Conservation (phyloP, 2,113 vertebrate genomes). For the Zeus faber region DNA sequence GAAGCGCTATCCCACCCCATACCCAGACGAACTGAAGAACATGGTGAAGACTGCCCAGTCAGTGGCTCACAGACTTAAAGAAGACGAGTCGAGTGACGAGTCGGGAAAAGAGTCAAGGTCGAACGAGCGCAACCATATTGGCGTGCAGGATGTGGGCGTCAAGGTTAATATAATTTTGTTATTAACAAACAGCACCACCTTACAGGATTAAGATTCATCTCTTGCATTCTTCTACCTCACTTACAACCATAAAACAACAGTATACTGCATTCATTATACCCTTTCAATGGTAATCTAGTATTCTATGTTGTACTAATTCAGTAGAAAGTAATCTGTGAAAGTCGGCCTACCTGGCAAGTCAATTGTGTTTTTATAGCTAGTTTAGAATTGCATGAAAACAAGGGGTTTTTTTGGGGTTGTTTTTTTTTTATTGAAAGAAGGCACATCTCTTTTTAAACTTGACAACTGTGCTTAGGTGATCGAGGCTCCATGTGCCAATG, state of each 20-base stretch:
- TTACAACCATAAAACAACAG: not conserved
- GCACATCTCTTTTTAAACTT: too few species aligned
- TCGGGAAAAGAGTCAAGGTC: slow-evolving; percentile 76
- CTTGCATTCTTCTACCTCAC: too few species aligned
- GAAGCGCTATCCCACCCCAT: slow-evolving; percentile 96
- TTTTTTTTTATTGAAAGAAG: too few species aligned
- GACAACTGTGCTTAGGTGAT: slow-evolving; percentile 88
- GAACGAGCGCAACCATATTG: slow-evolving; percentile 78
- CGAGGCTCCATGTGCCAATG: slow-evolving; percentile 78
- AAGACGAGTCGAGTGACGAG: slow-evolving; percentile 88
- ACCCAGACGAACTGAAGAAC: slow-evolving; percentile 97
- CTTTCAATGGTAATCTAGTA: too few species aligned
- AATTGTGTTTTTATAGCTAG: too few species aligned
- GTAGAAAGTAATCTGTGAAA: too few species aligned
- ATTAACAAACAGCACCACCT: not conserved
- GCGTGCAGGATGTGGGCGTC: slow-evolving; percentile 85
- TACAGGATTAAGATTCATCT: too few species aligned
- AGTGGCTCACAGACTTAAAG: slow-evolving; percentile 92
- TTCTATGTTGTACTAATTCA: too few species aligned
- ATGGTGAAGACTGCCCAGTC: slow-evolving; percentile 99
- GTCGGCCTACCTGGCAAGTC: too few species aligned
- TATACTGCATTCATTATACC: too few species aligned
- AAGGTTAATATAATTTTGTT: slow-evolving; percentile 75
- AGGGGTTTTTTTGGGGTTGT: too few species aligned
- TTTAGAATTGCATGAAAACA: too few species aligned